Conservation (phyloP, 2,888 invertebrate species). For the Paralinhomoeus sp. region DNA sequence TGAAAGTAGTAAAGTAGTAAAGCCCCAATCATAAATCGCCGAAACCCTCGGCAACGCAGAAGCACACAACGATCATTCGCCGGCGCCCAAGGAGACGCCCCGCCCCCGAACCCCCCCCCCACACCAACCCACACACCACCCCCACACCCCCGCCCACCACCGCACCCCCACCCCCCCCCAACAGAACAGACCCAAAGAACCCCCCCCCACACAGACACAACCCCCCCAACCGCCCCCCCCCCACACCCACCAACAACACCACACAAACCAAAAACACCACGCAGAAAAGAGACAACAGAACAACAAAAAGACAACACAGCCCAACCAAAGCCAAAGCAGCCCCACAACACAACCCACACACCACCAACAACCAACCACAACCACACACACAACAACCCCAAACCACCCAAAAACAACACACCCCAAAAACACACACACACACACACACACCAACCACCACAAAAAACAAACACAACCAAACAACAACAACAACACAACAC, state of each 20-base stretch:
- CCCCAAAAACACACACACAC: not conserved
- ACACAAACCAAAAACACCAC: not conserved
- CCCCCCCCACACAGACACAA: not conserved
- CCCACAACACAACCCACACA: not conserved
- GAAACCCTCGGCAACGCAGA: too few species aligned
- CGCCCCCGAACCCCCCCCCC: too few species aligned
- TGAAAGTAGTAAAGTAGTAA: too few species aligned
- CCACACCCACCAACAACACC: not conserved
- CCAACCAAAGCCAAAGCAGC: not conserved
- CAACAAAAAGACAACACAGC: not conserved
- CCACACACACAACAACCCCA: not conserved
- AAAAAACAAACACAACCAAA: too few species aligned
- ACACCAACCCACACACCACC: too few species aligned
- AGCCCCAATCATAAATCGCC: too few species aligned
- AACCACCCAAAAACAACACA: not conserved
- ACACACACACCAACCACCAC: not conserved
- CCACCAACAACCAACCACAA: not conserved
- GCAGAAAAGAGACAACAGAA: not conserved
- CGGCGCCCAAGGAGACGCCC: too few species aligned
- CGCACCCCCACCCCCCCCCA: too few species aligned
- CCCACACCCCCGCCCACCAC: too few species aligned
- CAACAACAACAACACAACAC: not conserved
- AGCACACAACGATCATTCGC: too few species aligned
- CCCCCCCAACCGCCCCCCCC: not conserved
- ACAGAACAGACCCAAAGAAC: not conserved